phyloP scores from a whole-genome alignment of 2,797 vertebrate species.

The Tiaroga cobitis region DNA sequence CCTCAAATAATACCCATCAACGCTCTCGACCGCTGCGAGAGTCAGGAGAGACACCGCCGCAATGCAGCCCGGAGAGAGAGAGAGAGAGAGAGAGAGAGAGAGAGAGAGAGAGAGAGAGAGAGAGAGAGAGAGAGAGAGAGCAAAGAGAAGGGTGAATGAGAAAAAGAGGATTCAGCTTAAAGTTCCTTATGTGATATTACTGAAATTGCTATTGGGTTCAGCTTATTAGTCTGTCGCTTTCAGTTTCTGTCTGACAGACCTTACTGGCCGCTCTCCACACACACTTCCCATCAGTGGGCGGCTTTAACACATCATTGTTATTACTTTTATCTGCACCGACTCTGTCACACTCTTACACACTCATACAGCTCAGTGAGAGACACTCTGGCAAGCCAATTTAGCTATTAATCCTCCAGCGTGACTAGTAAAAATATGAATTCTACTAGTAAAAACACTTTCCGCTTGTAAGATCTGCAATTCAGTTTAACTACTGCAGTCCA shows the following conservation, averaged over 20 bases:
- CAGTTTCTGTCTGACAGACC: conserved; percentile 50
- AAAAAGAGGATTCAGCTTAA: conserved; percentile 50
- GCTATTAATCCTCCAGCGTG: neutral
- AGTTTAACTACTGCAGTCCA: conserved; percentile 2
- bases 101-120: no score
- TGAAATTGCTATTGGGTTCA: conserved; percentile 62
- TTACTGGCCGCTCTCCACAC: conserved; percentile 25
- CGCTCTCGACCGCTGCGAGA: neutral
- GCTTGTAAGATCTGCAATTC: neutral
- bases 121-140: no score
- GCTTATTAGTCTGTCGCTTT: conserved; percentile 61
- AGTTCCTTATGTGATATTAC: conserved; percentile 55
- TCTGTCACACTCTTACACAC: conserved; percentile 1
- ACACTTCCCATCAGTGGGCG: conserved; percentile 28
- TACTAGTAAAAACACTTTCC: conserved; percentile 11
- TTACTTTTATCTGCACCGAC: conserved; percentile 26
- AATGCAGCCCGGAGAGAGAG: neutral
- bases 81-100: neutral
- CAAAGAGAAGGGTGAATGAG: neutral
- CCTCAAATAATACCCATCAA: conserved; percentile 19
- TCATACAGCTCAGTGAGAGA: conserved; percentile 7
- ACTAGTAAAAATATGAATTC: conserved; percentile 14
- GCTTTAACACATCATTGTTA: conserved; percentile 32
- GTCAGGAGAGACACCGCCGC: neutral
- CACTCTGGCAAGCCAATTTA: conserved; percentile 8